phyloP scores from a whole-genome alignment of 2,113 vertebrate species.

The Pelecanoides urinatrix region DNA sequence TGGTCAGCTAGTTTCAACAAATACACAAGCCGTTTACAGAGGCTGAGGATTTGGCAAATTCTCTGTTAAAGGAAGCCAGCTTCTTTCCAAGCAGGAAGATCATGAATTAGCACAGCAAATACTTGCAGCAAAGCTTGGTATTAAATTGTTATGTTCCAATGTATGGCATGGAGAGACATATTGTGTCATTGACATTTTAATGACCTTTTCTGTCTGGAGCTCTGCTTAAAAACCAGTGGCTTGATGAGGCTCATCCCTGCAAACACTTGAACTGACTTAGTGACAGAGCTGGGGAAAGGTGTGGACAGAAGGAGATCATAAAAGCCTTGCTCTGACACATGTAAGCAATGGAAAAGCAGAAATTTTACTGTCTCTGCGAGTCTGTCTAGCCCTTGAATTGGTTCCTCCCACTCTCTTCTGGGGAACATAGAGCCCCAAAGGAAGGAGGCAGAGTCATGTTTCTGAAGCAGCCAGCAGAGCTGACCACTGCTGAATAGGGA shows the following conservation, averaged over 20 bases:
- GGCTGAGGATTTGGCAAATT: not conserved
- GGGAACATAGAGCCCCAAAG: not conserved
- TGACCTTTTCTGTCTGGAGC: not conserved
- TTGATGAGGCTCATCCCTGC: not conserved
- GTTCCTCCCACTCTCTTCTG: not conserved
- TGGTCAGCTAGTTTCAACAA: not conserved
- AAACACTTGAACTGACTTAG: not conserved
- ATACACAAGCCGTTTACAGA: not conserved
- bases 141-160: not conserved
- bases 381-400: not conserved
- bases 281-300: not conserved
- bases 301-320: not conserved
- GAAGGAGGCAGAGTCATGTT: not conserved
- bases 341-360: not conserved
- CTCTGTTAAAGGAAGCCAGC: not conserved
- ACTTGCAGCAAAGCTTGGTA: not conserved
- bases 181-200: slow-evolving; percentile 10
- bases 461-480: not conserved
- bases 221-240: slow-evolving; percentile 7
- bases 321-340: not conserved
- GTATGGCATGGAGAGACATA: not conserved
- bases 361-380: not conserved
- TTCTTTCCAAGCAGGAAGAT: not conserved
- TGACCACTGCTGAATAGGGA: not conserved
- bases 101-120: not conserved